Conservation (phyloP, 2,888 invertebrate genomes). For the Hipparchia sbordonii region DNA sequence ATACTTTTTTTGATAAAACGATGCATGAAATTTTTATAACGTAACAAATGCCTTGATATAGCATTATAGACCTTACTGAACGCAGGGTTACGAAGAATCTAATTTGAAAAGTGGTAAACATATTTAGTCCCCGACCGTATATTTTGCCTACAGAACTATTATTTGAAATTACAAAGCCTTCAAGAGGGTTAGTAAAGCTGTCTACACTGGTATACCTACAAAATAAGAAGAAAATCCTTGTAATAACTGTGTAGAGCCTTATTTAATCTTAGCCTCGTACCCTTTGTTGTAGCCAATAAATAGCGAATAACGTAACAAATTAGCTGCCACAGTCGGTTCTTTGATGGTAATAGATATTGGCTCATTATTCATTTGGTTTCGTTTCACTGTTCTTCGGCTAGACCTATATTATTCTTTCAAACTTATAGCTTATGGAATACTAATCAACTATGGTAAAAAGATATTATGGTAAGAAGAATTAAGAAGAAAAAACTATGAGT, state of each 20-base stretch:
- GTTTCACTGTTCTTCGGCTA: conserved; percentile 29
- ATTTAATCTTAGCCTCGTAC: conserved; percentile 28
- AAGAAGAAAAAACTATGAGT: too few relatives aligned
- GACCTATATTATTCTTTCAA: conserved; percentile 10
- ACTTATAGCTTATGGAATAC: neutral
- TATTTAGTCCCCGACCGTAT: too few relatives aligned
- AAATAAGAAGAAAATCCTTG: conserved; percentile 10
- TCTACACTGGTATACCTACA: neutral
- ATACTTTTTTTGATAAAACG: too few relatives aligned
- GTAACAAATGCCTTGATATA: too few relatives aligned
- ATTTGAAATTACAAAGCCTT: too few relatives aligned
- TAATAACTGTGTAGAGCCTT: conserved; percentile 18
- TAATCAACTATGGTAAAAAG: neutral
- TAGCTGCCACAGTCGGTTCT: conserved; percentile 44
- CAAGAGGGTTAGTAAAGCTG: too few relatives aligned
- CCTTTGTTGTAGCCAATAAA: conserved; percentile 39
- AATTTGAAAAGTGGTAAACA: too few relatives aligned
- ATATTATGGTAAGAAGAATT: neutral
- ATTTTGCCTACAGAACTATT: too few relatives aligned
- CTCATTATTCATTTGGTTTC: conserved; percentile 42
- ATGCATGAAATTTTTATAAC: too few relatives aligned
- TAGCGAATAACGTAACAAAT: conserved; percentile 41
- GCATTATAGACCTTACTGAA: too few relatives aligned
- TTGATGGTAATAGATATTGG: conserved; percentile 43
- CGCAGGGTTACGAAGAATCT: too few relatives aligned